Evolutionary conservation across 2,113 vertebrate genomes (phyloP), one percentile per base, ranked within the genome.

Genomic region (Brachypteracias leptosomus): DNA sequence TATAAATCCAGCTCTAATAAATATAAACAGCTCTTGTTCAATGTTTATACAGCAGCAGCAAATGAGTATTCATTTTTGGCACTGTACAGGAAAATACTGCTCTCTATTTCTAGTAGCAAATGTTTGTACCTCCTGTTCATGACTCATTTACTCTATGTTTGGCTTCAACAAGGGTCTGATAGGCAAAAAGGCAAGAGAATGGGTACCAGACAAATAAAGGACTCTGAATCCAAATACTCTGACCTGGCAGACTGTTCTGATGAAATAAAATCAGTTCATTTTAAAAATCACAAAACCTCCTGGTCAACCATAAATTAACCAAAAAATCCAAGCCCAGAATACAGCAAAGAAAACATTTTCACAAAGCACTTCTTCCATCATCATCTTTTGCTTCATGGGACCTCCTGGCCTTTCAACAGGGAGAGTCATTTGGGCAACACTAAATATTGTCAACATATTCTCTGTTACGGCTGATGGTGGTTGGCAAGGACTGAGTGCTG

Each of bases 31-130:
- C 4, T 16, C 63, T 94, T 89, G 66, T 57, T 88, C 90, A 95
- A 59, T 96, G 93, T 85, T 96, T 96, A 83, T 51, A 89, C 54
- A 87, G 52, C 54, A 88, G 88, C 78, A 95, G 86, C 68, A 95
- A 96, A 96, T 92, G 94, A 83, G 62, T 77, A 92, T 91, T 96
- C 88, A 95, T 93, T 95, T 95, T 92, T 96, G 97, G 95, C 95
- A 92, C 77, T 49, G 44, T n/a, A 62, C 42, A 75, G 55, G 81
- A 92, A 95, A 96, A 92, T 14, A 77, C 31, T 57, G 73, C 73
- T 88, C 91, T 96, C 85, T 94, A 47, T 96, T 97, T 96, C 15
- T 16, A 85, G 82, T 18, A 94, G 85, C 92, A 96, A 95, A 95
- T 95, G 93, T 88, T 96, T 95, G 83, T 86, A 78, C 88, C 93